Percentiles rank a stretch among this genome's conserved stretches.
Conservation (phyloP, 2,797 vertebrate species). For the Coracias cyanogaster region DNA sequence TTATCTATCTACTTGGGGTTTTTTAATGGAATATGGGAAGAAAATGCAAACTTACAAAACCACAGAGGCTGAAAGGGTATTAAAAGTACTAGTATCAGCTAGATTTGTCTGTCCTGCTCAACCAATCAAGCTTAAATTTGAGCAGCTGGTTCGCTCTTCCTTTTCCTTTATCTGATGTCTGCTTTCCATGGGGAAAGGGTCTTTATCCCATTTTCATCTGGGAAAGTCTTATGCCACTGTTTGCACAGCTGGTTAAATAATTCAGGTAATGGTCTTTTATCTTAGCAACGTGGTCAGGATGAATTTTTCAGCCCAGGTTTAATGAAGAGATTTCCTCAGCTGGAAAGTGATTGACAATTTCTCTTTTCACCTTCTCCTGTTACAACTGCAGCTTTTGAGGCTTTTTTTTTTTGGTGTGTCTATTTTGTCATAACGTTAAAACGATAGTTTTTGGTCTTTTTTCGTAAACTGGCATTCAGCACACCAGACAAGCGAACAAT, state of each 20-base stretch:
- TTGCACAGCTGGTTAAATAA: constrained; percentile 38
- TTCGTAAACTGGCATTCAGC: not conserved
- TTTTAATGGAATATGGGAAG: not conserved
- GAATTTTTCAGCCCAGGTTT: constrained; percentile 27
- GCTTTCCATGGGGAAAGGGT: constrained; percentile 21
- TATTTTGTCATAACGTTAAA: constrained; percentile 47
- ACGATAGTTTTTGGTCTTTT: not conserved
- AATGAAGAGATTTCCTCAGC: constrained; percentile 45
- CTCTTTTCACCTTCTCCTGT: constrained; percentile 9
- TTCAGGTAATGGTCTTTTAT: constrained; percentile 31
- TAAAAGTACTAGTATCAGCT: not conserved
- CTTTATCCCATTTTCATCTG: constrained; percentile 39
- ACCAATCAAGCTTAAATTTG: not conserved
- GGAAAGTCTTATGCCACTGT: not conserved
- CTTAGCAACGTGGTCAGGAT: not conserved
- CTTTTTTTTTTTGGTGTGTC: not conserved
- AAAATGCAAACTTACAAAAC: not conserved
- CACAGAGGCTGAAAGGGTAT: not conserved
- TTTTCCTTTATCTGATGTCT: constrained; percentile 36
- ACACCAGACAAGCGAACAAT: not conserved
- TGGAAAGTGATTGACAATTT: constrained; percentile 25
- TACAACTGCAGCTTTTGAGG: constrained; percentile 9
- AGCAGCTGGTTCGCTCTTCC: constrained; percentile 14
- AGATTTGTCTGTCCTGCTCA: not conserved
- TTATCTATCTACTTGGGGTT: not conserved